Evolutionary conservation across 30 jellyfish, hydroid and myxozoan species (phyloP).

Genomic region (Aurelia aurita): DNA sequence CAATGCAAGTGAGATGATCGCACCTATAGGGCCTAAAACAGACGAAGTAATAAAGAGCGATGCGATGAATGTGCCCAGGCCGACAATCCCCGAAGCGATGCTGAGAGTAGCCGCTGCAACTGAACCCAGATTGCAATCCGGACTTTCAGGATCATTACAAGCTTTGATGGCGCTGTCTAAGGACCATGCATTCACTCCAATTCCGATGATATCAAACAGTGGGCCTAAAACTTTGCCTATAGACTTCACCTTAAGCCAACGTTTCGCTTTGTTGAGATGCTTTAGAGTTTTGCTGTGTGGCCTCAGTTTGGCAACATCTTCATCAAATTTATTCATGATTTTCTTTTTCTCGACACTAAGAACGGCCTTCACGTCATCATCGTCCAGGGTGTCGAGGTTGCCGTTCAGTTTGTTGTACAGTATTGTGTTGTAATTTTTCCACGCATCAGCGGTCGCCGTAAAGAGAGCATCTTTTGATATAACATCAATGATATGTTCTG

Average conservation of each 20-base stretch:
- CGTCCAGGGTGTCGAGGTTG: background rate
- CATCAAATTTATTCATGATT: background rate
- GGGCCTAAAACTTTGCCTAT: constrained; percentile 28
- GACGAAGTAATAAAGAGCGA: constrained; percentile 4
- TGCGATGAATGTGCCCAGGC: constrained; percentile 13
- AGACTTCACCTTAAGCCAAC: constrained; percentile 16
- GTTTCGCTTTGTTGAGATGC: constrained; percentile 29
- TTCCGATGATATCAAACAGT: constrained; percentile 15
- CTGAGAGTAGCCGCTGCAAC: constrained; percentile 30
- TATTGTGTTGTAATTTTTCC: background rate
- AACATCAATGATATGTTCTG: constrained; percentile 20
- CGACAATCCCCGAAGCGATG: constrained; percentile 24
- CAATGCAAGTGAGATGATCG: background rate
- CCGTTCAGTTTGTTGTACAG: background rate
- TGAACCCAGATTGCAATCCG: constrained; percentile 7
- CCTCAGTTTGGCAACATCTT: constrained; percentile 1
- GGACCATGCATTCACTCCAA: constrained; percentile 20
- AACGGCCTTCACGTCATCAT: background rate
- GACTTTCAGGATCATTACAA: background rate
- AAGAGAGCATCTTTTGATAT: constrained; percentile 2
- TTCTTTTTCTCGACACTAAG: constrained; percentile 5
- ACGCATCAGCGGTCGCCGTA: constrained; percentile 22
- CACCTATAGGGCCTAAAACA: constrained; percentile 26
- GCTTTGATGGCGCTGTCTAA: constrained; percentile 6
- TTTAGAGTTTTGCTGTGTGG: constrained; percentile 13